Conservation (phyloP, 2,888 invertebrate genomes). For the Chloroclysta siterata region DNA sequence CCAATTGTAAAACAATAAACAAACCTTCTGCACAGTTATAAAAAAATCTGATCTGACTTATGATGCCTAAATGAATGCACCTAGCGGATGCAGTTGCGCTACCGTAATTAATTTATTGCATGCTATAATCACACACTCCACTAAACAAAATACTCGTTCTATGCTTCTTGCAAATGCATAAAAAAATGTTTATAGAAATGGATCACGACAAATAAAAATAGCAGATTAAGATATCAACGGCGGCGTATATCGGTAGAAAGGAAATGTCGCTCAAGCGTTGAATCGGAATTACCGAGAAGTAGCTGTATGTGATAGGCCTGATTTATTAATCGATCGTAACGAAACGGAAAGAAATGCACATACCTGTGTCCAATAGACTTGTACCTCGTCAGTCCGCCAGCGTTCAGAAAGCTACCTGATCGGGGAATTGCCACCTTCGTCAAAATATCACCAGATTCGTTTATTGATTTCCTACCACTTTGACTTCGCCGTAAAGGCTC, state of each 20-base stretch:
- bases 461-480: conserved; percentile 76
- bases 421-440: conserved; percentile 94
- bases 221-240: conserved; percentile 52
- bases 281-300: conserved; percentile 52
- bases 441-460: conserved; percentile 90
- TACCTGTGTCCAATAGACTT: conserved; percentile 89
- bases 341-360: conserved; percentile 55
- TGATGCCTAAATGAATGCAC: conserved; percentile 67
- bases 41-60: conserved; percentile 14
- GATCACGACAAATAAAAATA: conserved; percentile 55
- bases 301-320: conserved; percentile 43
- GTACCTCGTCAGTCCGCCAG: conserved; percentile 90
- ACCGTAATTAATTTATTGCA: conserved; percentile 65
- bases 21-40: background rate
- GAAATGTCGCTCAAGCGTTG: conserved; percentile 59
- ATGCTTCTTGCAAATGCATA: conserved; percentile 47
- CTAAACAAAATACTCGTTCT: conserved; percentile 65
- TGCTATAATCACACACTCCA: conserved; percentile 72
- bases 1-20: background rate
- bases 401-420: conserved; percentile 93
- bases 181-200: conserved; percentile 50
- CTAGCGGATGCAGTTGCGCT: conserved; percentile 70
- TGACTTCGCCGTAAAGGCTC: conserved; percentile 77
- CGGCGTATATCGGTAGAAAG: conserved; percentile 52
- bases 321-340: conserved; percentile 46